These are phyloP conservation scores for Solea solea DNA, from an alignment of 2,113 vertebrate species.

Conservation along the genomic window DNA sequence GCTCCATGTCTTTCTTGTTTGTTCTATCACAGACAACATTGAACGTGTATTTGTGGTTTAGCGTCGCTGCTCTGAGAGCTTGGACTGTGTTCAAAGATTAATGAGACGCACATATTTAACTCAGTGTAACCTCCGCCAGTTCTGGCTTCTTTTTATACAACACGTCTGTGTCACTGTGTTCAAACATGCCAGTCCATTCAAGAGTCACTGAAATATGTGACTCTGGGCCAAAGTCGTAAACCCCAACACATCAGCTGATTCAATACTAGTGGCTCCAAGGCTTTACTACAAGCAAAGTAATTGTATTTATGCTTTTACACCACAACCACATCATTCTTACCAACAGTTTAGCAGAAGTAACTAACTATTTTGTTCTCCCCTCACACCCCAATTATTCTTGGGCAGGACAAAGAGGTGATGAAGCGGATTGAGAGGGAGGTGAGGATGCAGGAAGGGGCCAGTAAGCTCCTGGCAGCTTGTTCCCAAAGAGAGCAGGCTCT, in stretches of 20 bases:
- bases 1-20: too few species aligned
- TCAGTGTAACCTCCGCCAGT: neutral
- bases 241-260: neutral
- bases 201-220: neutral
- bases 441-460: conserved; percentile 87
- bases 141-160: conserved; percentile 21
- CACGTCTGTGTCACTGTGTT: neutral
- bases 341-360: neutral
- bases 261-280: too few species aligned
- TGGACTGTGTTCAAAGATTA: conserved; percentile 22
- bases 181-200: neutral
- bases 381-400: too few species aligned
- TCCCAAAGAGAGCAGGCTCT: conserved; percentile 87
- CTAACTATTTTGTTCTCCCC: too few species aligned
- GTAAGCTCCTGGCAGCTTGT: conserved; percentile 86
- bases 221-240: neutral
- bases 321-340: neutral
- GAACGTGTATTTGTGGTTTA: neutral
- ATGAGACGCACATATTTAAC: conserved; percentile 2
- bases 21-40: too few species aligned
- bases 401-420: conserved; percentile 84
- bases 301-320: neutral
- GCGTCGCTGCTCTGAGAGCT: neutral
- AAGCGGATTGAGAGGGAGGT: conserved; percentile 88
- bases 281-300: too few species aligned